Conservation (phyloP, 2,888 invertebrate species). For the Rhodophaea formosa region DNA sequence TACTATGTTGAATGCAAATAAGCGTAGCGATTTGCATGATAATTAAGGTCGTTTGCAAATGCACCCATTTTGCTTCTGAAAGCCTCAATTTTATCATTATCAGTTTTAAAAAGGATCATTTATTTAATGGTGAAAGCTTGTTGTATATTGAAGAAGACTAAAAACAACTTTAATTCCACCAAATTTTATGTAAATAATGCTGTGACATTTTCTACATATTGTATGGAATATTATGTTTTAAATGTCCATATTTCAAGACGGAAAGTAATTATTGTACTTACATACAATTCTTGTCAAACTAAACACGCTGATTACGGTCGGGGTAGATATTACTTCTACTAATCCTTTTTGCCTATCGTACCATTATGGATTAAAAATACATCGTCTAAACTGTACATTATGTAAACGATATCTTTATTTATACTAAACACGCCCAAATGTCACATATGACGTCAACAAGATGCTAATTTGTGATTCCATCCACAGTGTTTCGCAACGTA, state of each 20-base stretch:
- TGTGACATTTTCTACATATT: no score
- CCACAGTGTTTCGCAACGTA: neutral
- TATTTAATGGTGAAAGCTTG: neutral
- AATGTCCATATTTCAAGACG: no score
- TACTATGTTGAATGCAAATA: neutral
- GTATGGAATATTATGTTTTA: no score
- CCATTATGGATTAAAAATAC: no score
- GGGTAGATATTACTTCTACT: no score
- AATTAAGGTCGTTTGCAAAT: conserved; percentile 10
- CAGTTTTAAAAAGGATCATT: neutral
- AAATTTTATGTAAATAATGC: no score
- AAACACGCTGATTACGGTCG: no score
- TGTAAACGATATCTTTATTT: conserved; percentile 6
- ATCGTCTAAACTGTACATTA: neutral
- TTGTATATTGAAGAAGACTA: no score
- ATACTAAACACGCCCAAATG: conserved; percentile 3
- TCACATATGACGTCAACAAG: conserved; percentile 11
- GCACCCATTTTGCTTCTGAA: neutral
- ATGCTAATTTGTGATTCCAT: conserved; percentile 9
- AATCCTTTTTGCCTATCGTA: no score
- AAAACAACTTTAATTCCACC: no score
- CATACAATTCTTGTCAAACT: no score
- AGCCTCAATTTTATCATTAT: neutral
- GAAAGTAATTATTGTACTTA: no score
- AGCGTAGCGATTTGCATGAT: conserved; percentile 6